A percentile compares a stretch with the other conserved stretches of the same genome.
Evolutionary conservation across 2,888 invertebrate genomes (phyloP).

Genomic region (Eulithis testata): DNA sequence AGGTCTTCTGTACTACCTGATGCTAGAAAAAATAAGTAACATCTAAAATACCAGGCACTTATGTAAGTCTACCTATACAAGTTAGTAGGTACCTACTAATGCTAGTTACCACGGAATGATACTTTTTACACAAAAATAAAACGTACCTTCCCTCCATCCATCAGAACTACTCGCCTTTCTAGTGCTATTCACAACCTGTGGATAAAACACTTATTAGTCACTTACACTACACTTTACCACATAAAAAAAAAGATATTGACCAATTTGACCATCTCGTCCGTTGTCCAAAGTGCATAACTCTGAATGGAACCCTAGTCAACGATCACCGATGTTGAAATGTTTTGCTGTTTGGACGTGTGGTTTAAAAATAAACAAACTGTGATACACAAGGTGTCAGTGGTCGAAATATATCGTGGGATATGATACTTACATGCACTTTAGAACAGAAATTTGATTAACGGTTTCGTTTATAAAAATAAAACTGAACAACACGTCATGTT

Average conservation of each 20-base stretch:
- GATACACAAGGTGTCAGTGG: slow-evolving; percentile 44
- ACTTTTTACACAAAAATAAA: neutral
- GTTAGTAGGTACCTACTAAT: too few relatives aligned
- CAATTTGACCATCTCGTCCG: slow-evolving; percentile 56
- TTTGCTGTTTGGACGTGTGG: slow-evolving; percentile 59
- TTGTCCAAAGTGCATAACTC: slow-evolving; percentile 55
- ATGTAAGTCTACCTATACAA: neutral
- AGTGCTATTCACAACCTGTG: slow-evolving; percentile 88
- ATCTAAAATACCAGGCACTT: neutral
- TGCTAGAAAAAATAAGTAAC: neutral
- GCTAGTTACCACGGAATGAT: too few relatives aligned
- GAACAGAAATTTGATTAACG: neutral
- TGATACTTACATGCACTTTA: slow-evolving; percentile 12
- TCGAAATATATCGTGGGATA: slow-evolving; percentile 58
- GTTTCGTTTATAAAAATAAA: slow-evolving; percentile 27
- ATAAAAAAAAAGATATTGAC: slow-evolving; percentile 54
- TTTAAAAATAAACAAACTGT: slow-evolving; percentile 62
- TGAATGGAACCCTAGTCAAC: slow-evolving; percentile 53
- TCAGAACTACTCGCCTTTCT: slow-evolving; percentile 84
- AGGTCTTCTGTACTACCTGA: neutral
- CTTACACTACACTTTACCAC: slow-evolving; percentile 46
- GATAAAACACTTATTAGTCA: slow-evolving; percentile 51
- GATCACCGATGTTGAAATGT: slow-evolving; percentile 71
- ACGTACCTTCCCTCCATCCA: slow-evolving; percentile 81
- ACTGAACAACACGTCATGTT: slow-evolving; percentile 56